A percentile compares a stretch with the other conserved stretches of the same genome.
These are phyloP conservation scores for Heliothis peltigera DNA, from an alignment of 2,888 invertebrate species.

Conservation along the genomic window DNA sequence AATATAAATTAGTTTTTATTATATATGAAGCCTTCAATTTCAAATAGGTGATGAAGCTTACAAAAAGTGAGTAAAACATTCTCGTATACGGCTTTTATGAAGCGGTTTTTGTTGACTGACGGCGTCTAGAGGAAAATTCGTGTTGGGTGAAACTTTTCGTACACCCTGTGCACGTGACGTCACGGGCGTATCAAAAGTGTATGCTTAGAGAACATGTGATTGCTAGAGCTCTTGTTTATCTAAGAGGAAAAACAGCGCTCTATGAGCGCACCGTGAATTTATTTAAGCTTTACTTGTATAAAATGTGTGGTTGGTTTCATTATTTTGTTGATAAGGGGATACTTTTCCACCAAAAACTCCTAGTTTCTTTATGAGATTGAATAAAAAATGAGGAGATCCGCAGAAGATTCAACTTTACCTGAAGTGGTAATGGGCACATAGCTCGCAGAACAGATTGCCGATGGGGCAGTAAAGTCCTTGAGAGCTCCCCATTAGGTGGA, in stretches of 20 bases:
- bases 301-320: neutral
- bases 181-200: constrained; percentile 8
- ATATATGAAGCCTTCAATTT: constrained; percentile 21
- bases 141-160: constrained; percentile 23
- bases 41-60: constrained; percentile 27
- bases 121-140: constrained; percentile 31
- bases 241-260: constrained; percentile 27
- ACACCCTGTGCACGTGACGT: constrained; percentile 18
- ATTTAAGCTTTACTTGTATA: neutral
- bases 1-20: constrained; percentile 14
- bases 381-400: no score
- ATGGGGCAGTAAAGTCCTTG: no score
- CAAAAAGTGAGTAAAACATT: constrained; percentile 47
- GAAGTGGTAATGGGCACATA: no score
- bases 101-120: constrained; percentile 55
- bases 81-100: constrained; percentile 33
- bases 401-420: no score
- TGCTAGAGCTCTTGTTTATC: constrained; percentile 20
- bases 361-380: no score
- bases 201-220: constrained; percentile 19
- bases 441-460: no score
- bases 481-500: no score
- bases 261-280: constrained; percentile 5
- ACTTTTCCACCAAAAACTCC: no score
- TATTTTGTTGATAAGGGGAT: no score